phyloP scores from a whole-genome alignment of 2,888 invertebrate species.

The Ecdyonurus torrentis region DNA sequence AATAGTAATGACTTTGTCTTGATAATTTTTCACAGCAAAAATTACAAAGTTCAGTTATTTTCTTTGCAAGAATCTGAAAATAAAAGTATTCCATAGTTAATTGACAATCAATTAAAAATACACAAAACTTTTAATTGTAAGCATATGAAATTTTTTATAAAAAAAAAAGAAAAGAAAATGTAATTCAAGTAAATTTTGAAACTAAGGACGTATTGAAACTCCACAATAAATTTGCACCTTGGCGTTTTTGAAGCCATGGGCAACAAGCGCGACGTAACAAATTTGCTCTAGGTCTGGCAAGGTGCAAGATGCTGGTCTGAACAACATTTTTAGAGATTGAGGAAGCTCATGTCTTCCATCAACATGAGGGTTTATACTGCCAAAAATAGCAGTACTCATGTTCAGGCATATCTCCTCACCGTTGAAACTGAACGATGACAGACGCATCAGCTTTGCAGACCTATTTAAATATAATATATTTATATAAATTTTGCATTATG shows the following conservation, averaged over 20 bases:
- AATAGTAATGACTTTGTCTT: conserved; percentile 87
- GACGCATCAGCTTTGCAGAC: conserved; percentile 1
- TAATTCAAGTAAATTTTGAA: too few relatives aligned
- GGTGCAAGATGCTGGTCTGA: conserved; percentile 83
- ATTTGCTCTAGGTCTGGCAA: conserved; percentile 84
- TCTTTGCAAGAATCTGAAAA: conserved; percentile 58
- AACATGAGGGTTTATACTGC: conserved; percentile 92
- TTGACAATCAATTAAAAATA: too few relatives aligned
- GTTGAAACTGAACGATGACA: conserved; percentile 44
- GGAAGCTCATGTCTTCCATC: conserved; percentile 83
- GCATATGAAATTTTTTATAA: too few relatives aligned
- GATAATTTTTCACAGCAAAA: conserved; percentile 76
- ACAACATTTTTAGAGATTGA: conserved; percentile 80
- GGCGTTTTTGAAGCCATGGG: conserved; percentile 79
- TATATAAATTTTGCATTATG: too few relatives aligned
- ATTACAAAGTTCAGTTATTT: conserved; percentile 83
- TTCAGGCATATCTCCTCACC: conserved; percentile 68
- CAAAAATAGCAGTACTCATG: conserved; percentile 77
- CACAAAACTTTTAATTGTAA: too few relatives aligned
- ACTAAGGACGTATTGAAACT: too few relatives aligned
- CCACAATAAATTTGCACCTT: conserved; percentile 45
- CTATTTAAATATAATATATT: too few relatives aligned
- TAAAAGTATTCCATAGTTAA: too few relatives aligned
- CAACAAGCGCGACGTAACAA: conserved; percentile 79
- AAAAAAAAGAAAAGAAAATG: too few relatives aligned